Evolutionary conservation across 1,140 invertebrate species (phyloP).

Genomic region (Catajapyx aquilonaris): DNA sequence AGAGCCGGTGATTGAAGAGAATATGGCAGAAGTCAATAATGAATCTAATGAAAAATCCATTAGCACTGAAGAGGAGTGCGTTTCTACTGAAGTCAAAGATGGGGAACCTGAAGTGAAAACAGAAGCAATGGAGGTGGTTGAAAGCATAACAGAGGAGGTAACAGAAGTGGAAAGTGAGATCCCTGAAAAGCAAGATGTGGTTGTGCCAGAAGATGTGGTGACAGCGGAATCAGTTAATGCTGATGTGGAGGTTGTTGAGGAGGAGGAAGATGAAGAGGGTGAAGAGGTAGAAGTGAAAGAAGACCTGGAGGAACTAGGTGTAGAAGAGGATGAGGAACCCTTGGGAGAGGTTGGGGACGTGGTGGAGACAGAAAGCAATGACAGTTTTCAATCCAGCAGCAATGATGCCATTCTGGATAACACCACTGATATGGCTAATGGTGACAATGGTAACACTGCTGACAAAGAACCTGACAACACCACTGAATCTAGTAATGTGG

Average conservation of each 20-base stretch:
- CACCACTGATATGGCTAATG: slow-evolving; percentile 4
- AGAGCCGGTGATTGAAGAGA: too few species aligned
- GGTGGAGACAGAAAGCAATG: slow-evolving; percentile 5
- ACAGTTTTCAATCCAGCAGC: too few species aligned
- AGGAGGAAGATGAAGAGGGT: slow-evolving; percentile 8
- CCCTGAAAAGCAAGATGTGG: slow-evolving; percentile 1
- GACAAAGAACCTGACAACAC: slow-evolving; percentile 19
- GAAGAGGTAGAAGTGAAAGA: slow-evolving; percentile 12
- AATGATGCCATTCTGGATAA: too few species aligned
- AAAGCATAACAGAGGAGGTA: too few species aligned
- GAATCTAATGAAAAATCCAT: too few species aligned
- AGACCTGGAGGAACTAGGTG: slow-evolving; percentile 11
- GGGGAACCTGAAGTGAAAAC: too few species aligned
- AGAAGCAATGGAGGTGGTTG: too few species aligned
- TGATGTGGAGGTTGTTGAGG: slow-evolving; percentile 3
- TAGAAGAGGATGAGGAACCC: slow-evolving; percentile 3
- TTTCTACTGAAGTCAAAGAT: too few species aligned
- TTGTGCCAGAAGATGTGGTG: slow-evolving; percentile 8
- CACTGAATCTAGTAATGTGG: slow-evolving; percentile 17
- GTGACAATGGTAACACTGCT: slow-evolving; percentile 13
- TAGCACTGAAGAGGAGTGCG: too few species aligned
- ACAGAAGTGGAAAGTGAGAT: too few species aligned
- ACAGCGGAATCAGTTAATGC: slow-evolving; percentile 4
- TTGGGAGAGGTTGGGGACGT: slow-evolving; percentile 4
- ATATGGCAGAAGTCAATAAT: too few species aligned